phyloP scores from a whole-genome alignment of 2,888 invertebrate genomes.

The Busseola fusca region DNA sequence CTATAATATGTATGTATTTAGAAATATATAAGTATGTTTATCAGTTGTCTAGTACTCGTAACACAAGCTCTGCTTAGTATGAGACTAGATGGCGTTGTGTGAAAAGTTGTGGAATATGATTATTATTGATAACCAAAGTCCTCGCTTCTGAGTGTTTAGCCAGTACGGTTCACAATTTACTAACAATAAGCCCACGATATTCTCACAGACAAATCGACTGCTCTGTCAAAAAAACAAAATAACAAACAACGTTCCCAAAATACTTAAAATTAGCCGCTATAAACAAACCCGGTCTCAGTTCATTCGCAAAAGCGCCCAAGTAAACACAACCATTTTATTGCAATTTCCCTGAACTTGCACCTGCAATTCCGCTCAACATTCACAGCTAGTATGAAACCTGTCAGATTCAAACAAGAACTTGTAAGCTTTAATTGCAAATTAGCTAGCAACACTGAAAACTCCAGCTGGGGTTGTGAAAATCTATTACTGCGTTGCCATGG shows the following conservation, averaged over 20 bases:
- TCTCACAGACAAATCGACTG: background rate
- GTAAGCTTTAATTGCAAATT: conserved; percentile 51
- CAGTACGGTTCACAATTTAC: too few relatives aligned
- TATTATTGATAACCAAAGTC: too few relatives aligned
- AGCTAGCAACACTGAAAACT: conserved; percentile 44
- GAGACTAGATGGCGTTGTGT: too few relatives aligned
- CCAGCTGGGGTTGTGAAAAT: conserved; percentile 48
- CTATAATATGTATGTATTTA: too few relatives aligned
- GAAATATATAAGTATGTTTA: too few relatives aligned
- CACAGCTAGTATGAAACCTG: conserved; percentile 22
- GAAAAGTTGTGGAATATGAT: too few relatives aligned
- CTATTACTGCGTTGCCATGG: conserved; percentile 56
- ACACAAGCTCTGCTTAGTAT: too few relatives aligned
- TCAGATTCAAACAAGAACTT: conserved; percentile 37
- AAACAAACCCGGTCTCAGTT: background rate
- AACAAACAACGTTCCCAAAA: background rate
- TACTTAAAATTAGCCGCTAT: background rate
- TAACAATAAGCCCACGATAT: background rate
- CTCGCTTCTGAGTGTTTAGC: too few relatives aligned
- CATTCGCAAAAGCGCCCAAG: background rate
- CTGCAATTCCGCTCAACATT: conserved; percentile 24
- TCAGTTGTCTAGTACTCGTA: too few relatives aligned
- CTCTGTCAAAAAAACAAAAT: background rate
- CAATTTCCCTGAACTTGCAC: conserved; percentile 16
- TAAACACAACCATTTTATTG: background rate